Base-by-base conservation (phyloP, 2,797 vertebrate species). In the Periparus ater region DNA sequence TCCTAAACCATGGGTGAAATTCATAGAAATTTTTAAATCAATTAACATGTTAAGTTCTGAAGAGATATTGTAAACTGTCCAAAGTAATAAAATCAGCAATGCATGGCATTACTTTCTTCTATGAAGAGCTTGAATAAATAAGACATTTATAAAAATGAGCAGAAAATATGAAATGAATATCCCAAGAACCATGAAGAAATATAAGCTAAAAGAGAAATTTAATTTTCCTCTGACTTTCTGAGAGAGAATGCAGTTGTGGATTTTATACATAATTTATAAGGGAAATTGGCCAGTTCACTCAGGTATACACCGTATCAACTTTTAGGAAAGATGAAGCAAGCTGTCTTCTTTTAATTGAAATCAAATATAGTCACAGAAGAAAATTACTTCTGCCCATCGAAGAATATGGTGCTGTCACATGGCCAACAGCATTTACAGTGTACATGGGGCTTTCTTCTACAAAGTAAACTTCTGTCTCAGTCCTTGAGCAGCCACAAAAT, bases 241-340 rank as follows among this genome's bases (percentile, higher is more conserved):
- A 92, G 91, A 97, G 62, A 96, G 94, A 93, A 93, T 88, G 71
- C 82, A 63, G 72, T 93, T 96, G 95, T 96, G 91, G 68, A 96
- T 96, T 98, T 97, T 97, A 98, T 98, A 97, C 97, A 98, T 98
- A 98, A 98, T 98, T 97, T 98, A 98, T 98, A 96, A 98, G 97
- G 81, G 89, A 97, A 98, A 98, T 97, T 97, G 97, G 96, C 93
- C 97, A 95, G 16, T 98, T 98, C 97, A 97, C 93, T 98, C 97
- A 98, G 92, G 97, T 97, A 97, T 98, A 96, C 38, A 97, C 88
- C 55, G 1, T 97, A 98, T 97, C 97, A 97, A 96, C 96, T 98
- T 97, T 92, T 95, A 96, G 90, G 91, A 97, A 97, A 98, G 97
- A 98, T 98, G 98, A 98, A 98, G 95, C 85, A 96, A 96, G 92